Base-by-base conservation (phyloP, 23 tunicate genomes). In the Ascidia mentula region DNA sequence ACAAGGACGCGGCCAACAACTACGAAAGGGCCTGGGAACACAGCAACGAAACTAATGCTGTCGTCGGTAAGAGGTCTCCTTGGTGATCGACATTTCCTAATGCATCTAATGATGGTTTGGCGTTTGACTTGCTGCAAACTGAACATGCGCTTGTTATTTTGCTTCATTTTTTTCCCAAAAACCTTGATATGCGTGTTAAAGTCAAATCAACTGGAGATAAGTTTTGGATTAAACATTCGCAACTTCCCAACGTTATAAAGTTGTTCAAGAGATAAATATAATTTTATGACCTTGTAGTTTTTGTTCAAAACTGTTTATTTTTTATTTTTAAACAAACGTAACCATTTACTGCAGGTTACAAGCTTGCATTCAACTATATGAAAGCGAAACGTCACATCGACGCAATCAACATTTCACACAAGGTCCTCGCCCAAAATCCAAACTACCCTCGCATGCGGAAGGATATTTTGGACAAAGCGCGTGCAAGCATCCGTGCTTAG, bases 21-120 rank as follows among this genome's bases (percentile, higher is more conserved):
- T 93, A 93, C 69, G 89, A 88, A 76, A 93, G 77, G 46, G 98
- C 98, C 33, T 93, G 98, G 98, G 59, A 84, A 35, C 84, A 88
- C 77, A 72, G 82, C 69, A 88, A 84, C 73, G 61, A 84, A 22
- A 40, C 80, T 30, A 84, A 84, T 38, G 87, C 98, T 9, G 87
- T 81, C 45, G 88, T 93, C 15, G 98, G 98, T 93, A 38, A 53
- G 65, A 53, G 2, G 12, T n/a, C n/a, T n/a, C n/a, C n/a, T n/a
- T n/a, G n/a, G 65, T 53, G 65, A 53, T 53, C 24, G 65, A 9
- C 65, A 9, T 28, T 53, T 53, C 65, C 65, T 53, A 9, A n/a
- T n/a, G n/a, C n/a, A n/a, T n/a, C n/a, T n/a, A n/a, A n/a, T n/a
- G n/a, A n/a, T n/a, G n/a, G n/a, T n/a, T n/a, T n/a, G n/a, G n/a